Base-by-base conservation (phyloP, 2,888 invertebrate species). In the Catocala fraxini region DNA sequence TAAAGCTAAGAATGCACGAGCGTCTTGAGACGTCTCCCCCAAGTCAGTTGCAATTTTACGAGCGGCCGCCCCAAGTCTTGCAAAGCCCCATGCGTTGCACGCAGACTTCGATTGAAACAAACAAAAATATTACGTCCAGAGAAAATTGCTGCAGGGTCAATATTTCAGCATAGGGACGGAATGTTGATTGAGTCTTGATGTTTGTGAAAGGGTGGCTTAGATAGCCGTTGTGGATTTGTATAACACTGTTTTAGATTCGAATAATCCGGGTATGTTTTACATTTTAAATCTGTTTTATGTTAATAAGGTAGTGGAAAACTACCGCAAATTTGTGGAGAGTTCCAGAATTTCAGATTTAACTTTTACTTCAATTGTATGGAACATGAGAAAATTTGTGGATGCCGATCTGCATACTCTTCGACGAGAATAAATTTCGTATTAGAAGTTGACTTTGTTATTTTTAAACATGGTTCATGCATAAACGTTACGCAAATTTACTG, bases 11-110 rank as follows among this genome's bases (percentile, higher is more conserved):
- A 93, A 93, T 93, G 92, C 93, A 93, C 87, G 84, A 82, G 75
- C 89, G 91, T 91, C 93, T 93, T 91, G 89, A 93, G 93, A 91
- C 89, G 88, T 86, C 85, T 85, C 92, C 92, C 90, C 87, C 84
- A 77, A 87, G 88, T 87, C 84, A 82, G 85, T 83, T 93, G 93
- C 93, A 93, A 91, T 90, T 94, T 94, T 92, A 94, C 90, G 93
- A 93, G 81, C 83, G 80, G 80, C 82, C 87, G 88, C 92, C 92
- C 89, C 84, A 84, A 80, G 80, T 79, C 76, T 77, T 64, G 71
- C 43, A 69, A 63, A 59, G 56, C 69, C 84, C 85, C 82, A 80
- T 76, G 82, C 79, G 84, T 77, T 81, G 83, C 84, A 87, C 75
- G 74, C 79, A 81, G 80, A 79, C 77, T 77, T 80, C 71, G 74